Conservation (phyloP, 2,888 invertebrate genomes). For the Marronus borbonicus region DNA sequence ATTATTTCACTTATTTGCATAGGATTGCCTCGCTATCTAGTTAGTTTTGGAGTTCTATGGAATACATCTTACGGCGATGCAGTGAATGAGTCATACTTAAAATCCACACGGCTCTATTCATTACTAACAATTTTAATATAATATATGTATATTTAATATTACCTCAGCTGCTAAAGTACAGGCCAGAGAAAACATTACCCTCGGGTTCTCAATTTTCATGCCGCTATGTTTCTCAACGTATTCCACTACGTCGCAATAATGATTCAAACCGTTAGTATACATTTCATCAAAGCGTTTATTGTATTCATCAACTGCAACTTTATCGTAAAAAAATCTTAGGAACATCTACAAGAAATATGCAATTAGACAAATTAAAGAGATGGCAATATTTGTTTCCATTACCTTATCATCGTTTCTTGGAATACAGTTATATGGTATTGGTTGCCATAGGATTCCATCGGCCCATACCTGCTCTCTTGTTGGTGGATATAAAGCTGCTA, state of each 20-base stretch:
- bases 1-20: too few relatives aligned
- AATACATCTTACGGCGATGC: too few relatives aligned
- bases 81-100: too few relatives aligned
- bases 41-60: too few relatives aligned
- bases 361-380: background rate
- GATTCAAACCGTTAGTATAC: background rate
- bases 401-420: slow-evolving; percentile 61
- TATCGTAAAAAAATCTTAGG: slow-evolving; percentile 26
- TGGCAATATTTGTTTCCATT: background rate
- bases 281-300: slow-evolving; percentile 8
- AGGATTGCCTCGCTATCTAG: too few relatives aligned
- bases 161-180: slow-evolving; percentile 61
- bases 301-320: slow-evolving; percentile 37
- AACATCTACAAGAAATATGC: slow-evolving; percentile 26
- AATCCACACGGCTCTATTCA: too few relatives aligned
- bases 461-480: slow-evolving; percentile 73
- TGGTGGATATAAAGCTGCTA: slow-evolving; percentile 79
- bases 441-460: slow-evolving; percentile 77
- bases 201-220: slow-evolving; percentile 58
- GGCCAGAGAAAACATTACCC: slow-evolving; percentile 62
- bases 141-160: background rate
- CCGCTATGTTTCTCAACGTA: slow-evolving; percentile 57
- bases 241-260: slow-evolving; percentile 18
- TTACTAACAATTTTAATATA: too few relatives aligned
- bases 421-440: slow-evolving; percentile 79